Evolutionary conservation across 2,888 invertebrate species (phyloP).

Genomic region (Ornithoptera alexandrae): DNA sequence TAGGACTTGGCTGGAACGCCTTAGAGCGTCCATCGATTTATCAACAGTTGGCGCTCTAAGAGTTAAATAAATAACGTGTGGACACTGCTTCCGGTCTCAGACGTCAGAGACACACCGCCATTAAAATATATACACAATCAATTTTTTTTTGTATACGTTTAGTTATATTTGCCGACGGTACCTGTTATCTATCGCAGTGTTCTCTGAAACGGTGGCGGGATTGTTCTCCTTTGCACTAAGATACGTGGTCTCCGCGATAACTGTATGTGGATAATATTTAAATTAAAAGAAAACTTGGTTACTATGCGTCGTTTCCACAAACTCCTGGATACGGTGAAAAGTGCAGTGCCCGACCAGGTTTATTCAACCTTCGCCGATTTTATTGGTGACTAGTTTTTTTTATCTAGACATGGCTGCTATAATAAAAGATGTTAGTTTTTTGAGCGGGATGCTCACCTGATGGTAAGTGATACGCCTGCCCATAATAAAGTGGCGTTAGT

Average conservation of each 20-base stretch:
- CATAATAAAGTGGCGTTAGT: too few relatives aligned
- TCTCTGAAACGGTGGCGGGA: background rate
- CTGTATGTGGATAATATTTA: background rate
- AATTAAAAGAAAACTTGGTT: slow-evolving; percentile 4
- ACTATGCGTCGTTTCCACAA: slow-evolving; percentile 35
- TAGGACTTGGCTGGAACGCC: too few relatives aligned
- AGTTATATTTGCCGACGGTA: slow-evolving; percentile 24
- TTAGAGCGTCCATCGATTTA: too few relatives aligned
- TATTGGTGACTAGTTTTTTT: slow-evolving; percentile 29
- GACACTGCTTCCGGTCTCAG: too few relatives aligned
- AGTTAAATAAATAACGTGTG: too few relatives aligned
- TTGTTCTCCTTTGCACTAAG: background rate
- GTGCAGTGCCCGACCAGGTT: slow-evolving; percentile 32
- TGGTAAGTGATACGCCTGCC: too few relatives aligned
- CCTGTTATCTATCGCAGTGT: slow-evolving; percentile 23
- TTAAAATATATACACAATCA: too few relatives aligned
- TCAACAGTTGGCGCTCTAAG: too few relatives aligned
- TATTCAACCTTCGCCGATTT: slow-evolving; percentile 37
- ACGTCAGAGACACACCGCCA: too few relatives aligned
- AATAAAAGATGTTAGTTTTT: too few relatives aligned
- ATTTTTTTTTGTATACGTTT: background rate
- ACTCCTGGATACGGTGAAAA: slow-evolving; percentile 35
- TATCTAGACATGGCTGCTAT: too few relatives aligned
- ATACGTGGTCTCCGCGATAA: background rate
- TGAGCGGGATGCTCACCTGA: too few relatives aligned